Percentiles rank a stretch among this genome's conserved stretches.
Conservation (phyloP, 2,113 vertebrate genomes). For the Murina feae region DNA sequence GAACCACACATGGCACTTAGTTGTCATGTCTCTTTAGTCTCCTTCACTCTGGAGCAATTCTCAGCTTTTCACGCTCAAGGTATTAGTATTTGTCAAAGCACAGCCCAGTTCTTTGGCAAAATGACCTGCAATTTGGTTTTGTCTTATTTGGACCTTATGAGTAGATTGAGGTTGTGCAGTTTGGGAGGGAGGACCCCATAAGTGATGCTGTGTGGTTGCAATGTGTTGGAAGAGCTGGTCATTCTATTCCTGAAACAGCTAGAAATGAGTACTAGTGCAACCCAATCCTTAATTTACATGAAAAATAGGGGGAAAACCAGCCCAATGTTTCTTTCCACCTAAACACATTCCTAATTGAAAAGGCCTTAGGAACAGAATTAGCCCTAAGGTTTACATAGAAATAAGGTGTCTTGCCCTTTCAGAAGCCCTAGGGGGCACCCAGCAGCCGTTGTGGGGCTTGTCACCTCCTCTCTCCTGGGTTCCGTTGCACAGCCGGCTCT, state of each 20-base stretch:
- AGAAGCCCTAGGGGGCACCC: neutral
- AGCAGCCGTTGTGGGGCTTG: neutral
- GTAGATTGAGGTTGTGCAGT: neutral
- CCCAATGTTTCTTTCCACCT: neutral
- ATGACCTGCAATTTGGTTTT: neutral
- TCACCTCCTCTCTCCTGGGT: neutral
- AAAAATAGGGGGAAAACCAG: neutral
- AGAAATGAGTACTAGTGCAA: neutral
- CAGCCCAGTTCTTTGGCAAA: neutral
- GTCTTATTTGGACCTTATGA: neutral
- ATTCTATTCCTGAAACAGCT: neutral
- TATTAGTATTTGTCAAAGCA: neutral
- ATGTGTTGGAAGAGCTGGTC: neutral
- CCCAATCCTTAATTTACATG: neutral
- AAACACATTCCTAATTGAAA: neutral
- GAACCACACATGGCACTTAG: neutral
- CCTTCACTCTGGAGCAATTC: neutral
- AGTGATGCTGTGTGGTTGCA: neutral
- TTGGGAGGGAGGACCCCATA: neutral
- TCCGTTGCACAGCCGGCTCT: neutral
- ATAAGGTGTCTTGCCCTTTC: neutral
- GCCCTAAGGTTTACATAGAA: neutral
- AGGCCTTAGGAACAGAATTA: neutral
- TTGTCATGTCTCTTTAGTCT: neutral
- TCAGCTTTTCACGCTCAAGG: neutral